phyloP scores from a whole-genome alignment of 2,888 invertebrate species.

The Oxyscelio sp. region DNA sequence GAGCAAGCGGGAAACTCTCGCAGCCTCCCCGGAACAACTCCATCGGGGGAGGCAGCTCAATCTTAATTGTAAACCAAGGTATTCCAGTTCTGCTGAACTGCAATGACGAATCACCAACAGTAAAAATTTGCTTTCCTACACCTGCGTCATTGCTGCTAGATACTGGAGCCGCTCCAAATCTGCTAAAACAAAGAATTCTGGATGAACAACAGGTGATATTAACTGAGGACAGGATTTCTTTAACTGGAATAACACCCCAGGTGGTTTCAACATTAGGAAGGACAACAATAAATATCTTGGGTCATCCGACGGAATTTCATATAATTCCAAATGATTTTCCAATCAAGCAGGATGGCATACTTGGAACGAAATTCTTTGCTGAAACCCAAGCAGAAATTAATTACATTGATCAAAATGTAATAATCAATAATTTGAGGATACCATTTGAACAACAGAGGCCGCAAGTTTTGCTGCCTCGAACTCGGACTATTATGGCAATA shows the following conservation, averaged over 20 bases:
- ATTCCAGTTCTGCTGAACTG: background rate
- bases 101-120: background rate
- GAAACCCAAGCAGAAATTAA: background rate
- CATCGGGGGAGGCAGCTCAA: conserved; percentile 1
- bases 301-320: background rate
- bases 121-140: background rate
- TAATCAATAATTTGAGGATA: background rate
- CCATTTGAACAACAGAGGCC: background rate
- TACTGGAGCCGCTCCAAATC: conserved; percentile 9
- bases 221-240: background rate
- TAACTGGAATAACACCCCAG: background rate
- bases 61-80: background rate
- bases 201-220: background rate
- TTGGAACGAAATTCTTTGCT: background rate
- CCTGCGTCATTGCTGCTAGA: conserved; percentile 4
- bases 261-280: background rate
- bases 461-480: background rate
- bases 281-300: background rate
- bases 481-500: background rate
- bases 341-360: conserved; percentile 1
- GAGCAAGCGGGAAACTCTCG: conserved; percentile 11
- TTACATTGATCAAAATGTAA: background rate
- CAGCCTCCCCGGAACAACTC: conserved; percentile 12
- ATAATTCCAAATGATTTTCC: background rate
- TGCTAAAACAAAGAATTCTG: background rate